Evolutionary conservation across 2,113 vertebrate species (phyloP), one percentile per base, ranked within the genome.

Genomic region (Actinemys pallida): DNA sequence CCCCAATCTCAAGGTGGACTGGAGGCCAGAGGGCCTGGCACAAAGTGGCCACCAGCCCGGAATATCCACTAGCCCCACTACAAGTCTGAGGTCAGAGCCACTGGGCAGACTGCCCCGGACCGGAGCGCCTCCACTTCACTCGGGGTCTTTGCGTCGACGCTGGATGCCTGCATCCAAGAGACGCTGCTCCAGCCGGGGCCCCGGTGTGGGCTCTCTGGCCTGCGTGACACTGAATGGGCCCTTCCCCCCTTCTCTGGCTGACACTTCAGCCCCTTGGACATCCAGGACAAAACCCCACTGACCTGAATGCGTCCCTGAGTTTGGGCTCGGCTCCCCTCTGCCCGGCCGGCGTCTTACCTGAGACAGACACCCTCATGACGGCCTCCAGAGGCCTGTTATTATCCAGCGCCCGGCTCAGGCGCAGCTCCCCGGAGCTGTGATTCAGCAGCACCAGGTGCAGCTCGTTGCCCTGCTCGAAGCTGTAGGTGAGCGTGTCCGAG

Each of bases 311-410:
- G 39, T 24, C 69, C n/a, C 39, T 69, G 39, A 45, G 22, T 24
- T 24, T 45, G 76, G 13, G 65, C 57, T 19, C 53, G 82, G 39
- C 42, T 59, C 88, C 42, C 54, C 86, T 31, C 45, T 53, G 27
- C 27, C 47, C 79, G 47, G 80, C 24, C 54, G 31, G 54, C 35
- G 10, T 95, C 99, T 99, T 98, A 99, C 99, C 99, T 53, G 99
- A 99, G 84, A 99, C 99, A 0, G 99, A 98, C 96, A 99, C 99
- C 81, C 97, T 99, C 99, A 99, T 99, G 97, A 99, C 93, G 9
- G 99, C 99, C 98, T 99, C 99, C 98, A 99, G 98, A 1, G 99
- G 99, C 80, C 99, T 98, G 98, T 99, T 99, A 98, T 99, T 99
- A 97, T 99, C 99, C 97, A 99, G 98, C 5, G 99, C 99, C 1